These are phyloP conservation scores for Clepsis dumicolana DNA, from an alignment of 2,888 invertebrate species.

Conservation along the genomic window DNA sequence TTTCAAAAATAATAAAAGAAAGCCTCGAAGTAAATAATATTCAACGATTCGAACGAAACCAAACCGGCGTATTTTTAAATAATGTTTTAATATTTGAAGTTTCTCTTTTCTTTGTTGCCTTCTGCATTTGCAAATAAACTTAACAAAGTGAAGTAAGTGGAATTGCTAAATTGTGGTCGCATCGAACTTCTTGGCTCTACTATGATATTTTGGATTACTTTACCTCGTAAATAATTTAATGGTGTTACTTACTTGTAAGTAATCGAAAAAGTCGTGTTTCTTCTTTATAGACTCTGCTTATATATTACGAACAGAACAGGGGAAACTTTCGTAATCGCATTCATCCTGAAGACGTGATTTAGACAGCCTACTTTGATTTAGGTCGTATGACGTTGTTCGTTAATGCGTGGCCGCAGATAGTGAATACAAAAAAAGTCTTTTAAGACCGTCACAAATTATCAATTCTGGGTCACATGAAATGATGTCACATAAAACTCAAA, in stretches of 20 bases:
- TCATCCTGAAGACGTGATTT: conserved; percentile 4
- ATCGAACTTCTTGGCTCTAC: neutral
- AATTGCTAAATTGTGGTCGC: neutral
- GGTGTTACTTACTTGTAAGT: neutral
- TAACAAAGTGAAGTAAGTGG: neutral
- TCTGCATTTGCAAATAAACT: neutral
- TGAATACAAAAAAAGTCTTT: conserved; percentile 2
- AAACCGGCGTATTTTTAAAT: neutral
- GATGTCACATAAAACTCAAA: no score
- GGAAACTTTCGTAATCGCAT: neutral
- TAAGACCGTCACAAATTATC: neutral
- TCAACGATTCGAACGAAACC: conserved; percentile 13
- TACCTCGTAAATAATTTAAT: neutral
- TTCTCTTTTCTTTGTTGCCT: conserved; percentile 9
- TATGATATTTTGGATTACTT: neutral
- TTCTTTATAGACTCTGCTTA: neutral
- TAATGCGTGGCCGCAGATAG: conserved; percentile 3
- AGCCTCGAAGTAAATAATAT: conserved; percentile 11
- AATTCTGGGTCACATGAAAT: neutral
- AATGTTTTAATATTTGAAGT: conserved; percentile 2
- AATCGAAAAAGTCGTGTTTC: neutral
- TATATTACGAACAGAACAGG: conserved; percentile 1
- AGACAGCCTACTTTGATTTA: conserved; percentile 4
- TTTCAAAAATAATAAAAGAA: conserved; percentile 4
- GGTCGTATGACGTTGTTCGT: conserved; percentile 1